Evolutionary conservation across 2,113 vertebrate species (phyloP), one percentile per base, ranked within the genome.

Genomic region (Anthoscopus minutus): DNA sequence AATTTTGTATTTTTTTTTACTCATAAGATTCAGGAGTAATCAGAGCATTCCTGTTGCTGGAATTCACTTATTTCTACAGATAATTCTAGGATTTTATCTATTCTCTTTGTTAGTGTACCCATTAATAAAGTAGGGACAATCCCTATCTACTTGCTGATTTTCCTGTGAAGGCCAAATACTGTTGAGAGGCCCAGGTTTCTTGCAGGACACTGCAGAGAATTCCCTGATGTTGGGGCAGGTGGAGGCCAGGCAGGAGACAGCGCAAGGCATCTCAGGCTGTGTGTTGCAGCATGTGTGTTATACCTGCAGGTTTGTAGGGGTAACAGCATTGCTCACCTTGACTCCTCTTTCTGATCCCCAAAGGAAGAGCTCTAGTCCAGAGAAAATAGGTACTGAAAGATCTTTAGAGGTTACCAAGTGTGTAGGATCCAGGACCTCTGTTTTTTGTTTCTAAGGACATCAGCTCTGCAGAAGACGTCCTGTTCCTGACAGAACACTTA

Each of bases 281-380:
- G 0, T 44, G 45, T 60, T 57, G 31, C 31, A 24, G 24, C 27
- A 1, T 0, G 13, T 17, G 17, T 48, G 25, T 11, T 42, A 4
- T 11, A 48, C 21, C 30, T 54, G n/a, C 19, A 11, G 28, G 1
- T 23, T 20, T 45, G 53, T n/a, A 17, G 47, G 25, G 38, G 4
- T 35, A 40, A 14, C 4, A 18, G 2, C 8, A 33, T 28, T 91
- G 31, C 38, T 84, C 65, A 44, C 60, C 35, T 35, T 31, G 33
- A 30, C 13, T 33, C 6, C 15, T 37, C 14, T 27, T 78, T 58
- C 48, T 67, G 15, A 38, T 51, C 81, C 22, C 60, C 17, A 35
- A 14, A 57, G 48, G 15, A 57, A 42, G 82, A 65, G 16, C 4
- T 56, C 15, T 28, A 56, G 37, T 56, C 42, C 30, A 51, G 56